Conservation (phyloP, 2,797 vertebrate species). For the Sorex maritimensis region DNA sequence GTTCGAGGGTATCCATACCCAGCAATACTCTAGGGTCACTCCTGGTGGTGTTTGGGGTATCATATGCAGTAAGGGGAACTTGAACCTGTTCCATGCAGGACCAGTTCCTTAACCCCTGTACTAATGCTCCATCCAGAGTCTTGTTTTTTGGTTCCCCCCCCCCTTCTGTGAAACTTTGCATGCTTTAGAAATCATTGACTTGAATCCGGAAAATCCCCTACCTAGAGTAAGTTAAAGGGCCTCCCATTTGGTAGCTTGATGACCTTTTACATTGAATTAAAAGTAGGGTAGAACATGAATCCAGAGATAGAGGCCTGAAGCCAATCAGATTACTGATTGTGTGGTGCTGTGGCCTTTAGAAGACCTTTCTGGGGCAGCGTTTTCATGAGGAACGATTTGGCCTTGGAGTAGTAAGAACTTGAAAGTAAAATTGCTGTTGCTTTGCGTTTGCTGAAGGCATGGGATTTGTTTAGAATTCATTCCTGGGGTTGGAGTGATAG, state of each 20-base stretch:
- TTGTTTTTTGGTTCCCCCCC: too few relatives aligned
- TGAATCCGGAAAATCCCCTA: conserved; percentile 24
- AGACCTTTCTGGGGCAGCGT: conserved; percentile 51
- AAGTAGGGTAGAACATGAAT: conserved; percentile 60
- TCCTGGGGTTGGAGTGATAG: too few relatives aligned
- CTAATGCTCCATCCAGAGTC: too few relatives aligned
- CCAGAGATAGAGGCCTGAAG: not conserved
- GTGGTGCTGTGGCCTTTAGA: not conserved
- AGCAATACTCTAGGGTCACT: too few relatives aligned
- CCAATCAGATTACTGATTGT: conserved; percentile 48
- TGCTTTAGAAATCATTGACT: conserved; percentile 33
- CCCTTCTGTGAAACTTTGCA: too few relatives aligned
- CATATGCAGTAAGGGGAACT: too few relatives aligned
- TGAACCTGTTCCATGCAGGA: too few relatives aligned
- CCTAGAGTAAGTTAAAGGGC: conserved; percentile 40
- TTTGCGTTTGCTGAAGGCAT: conserved; percentile 34
- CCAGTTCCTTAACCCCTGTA: too few relatives aligned
- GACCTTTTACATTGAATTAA: conserved; percentile 78
- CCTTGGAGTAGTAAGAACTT: conserved; percentile 14
- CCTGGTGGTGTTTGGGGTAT: too few relatives aligned
- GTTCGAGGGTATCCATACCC: too few relatives aligned
- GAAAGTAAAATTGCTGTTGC: not conserved
- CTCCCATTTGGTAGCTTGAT: not conserved
- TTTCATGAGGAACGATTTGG: conserved; percentile 42
- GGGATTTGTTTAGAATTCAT: conserved; percentile 32